Percentiles rank a stretch among this genome's conserved stretches.
Conservation (phyloP, 2,113 vertebrate species). For the Macquaria ambigua region DNA sequence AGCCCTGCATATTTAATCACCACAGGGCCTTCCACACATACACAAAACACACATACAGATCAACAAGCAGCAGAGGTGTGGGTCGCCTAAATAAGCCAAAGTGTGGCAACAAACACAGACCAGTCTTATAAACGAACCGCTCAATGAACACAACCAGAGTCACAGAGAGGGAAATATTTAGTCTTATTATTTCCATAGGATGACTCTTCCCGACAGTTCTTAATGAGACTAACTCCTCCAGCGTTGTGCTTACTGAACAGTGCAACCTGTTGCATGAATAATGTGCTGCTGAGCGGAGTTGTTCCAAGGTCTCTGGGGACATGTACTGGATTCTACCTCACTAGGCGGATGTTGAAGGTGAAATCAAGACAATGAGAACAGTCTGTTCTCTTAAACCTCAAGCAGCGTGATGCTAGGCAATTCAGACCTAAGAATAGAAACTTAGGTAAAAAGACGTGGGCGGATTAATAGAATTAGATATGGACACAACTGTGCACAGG, state of each 20-base stretch:
- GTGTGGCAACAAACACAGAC: constrained; percentile 48
- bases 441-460: constrained; percentile 65
- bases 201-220: constrained; percentile 43
- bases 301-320: constrained; percentile 77
- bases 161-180: constrained; percentile 34
- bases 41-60: constrained; percentile 57
- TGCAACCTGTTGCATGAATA: constrained; percentile 80
- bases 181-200: constrained; percentile 44
- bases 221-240: constrained; percentile 63
- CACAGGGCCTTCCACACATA: constrained; percentile 60
- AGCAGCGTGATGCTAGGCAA: constrained; percentile 61
- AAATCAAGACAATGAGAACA: constrained; percentile 82
- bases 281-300: constrained; percentile 75
- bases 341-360: constrained; percentile 82
- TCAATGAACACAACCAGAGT: constrained; percentile 30
- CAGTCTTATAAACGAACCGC: constrained; percentile 35
- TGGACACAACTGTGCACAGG: constrained; percentile 55
- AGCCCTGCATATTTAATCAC: constrained; percentile 84
- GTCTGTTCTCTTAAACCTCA: constrained; percentile 74
- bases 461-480: constrained; percentile 76
- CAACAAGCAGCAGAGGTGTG: constrained; percentile 69
- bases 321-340: constrained; percentile 80
- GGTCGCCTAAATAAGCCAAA: constrained; percentile 51
- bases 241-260: constrained; percentile 63
- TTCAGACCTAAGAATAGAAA: constrained; percentile 72